Percentiles rank a stretch among this genome's conserved stretches.
These are phyloP conservation scores for Neopipo cinnamomea DNA, from an alignment of 2,113 vertebrate genomes.

Conservation along the genomic window DNA sequence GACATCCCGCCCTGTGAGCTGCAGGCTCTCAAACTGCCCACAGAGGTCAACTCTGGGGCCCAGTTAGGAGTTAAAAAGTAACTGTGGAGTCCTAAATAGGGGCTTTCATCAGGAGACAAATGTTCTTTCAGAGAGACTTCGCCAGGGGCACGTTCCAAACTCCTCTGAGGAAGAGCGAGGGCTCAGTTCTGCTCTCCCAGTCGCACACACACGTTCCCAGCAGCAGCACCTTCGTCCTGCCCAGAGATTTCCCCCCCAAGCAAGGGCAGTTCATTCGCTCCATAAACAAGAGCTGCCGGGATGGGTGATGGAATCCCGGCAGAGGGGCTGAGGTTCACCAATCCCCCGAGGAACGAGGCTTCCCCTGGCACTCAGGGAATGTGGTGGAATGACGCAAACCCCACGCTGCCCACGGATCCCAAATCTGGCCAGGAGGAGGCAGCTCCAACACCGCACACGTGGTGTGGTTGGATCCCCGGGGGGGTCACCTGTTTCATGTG, in stretches of 20 bases:
- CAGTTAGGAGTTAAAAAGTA: neutral
- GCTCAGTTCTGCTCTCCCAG: neutral
- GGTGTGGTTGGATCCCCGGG: neutral
- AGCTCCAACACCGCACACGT: neutral
- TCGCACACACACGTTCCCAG: neutral
- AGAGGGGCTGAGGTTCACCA: neutral
- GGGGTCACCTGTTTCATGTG: neutral
- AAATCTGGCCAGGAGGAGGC: neutral
- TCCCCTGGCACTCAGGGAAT: neutral
- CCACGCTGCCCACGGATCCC: neutral
- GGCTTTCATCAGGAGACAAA: conserved; percentile 44
- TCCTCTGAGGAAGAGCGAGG: neutral
- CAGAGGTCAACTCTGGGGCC: neutral
- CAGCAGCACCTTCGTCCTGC: neutral
- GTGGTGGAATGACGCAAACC: rapidly evolving
- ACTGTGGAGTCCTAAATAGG: neutral
- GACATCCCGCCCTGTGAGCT: neutral
- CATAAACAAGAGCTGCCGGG: neutral
- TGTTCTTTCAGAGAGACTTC: conserved; percentile 1
- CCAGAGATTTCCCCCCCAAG: neutral
- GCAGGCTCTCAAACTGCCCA: neutral
- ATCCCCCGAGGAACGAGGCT: neutral
- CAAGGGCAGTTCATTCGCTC: neutral
- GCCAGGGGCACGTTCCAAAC: neutral
- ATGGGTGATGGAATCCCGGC: neutral